Conservation (phyloP, 2,113 vertebrate species). For the Chaenocephalus aceratus region DNA sequence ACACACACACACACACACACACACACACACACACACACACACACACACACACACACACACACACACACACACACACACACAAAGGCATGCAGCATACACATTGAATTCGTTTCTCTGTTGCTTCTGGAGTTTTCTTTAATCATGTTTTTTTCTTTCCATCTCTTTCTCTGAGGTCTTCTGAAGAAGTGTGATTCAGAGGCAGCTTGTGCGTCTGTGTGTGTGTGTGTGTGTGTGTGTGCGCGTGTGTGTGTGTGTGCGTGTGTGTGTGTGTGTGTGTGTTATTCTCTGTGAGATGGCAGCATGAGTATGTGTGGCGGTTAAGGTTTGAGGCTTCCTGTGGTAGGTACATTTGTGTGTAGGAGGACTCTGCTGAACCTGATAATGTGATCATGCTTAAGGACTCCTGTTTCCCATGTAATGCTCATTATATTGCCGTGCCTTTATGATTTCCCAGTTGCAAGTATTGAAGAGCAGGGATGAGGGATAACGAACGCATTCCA, state of each 20-base stretch:
- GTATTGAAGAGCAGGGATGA: not conserved
- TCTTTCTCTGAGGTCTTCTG: conserved; percentile 4
- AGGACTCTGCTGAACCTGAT: not conserved
- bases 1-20: conserved; percentile 3
- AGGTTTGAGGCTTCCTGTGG: conserved; percentile 21
- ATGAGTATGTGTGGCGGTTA: not conserved
- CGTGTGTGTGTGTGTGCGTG: not conserved
- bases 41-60: not conserved
- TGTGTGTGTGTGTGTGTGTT: not conserved
- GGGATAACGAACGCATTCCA: not conserved
- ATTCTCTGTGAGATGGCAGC: not conserved
- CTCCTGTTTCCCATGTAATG: not conserved
- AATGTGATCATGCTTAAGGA: not conserved
- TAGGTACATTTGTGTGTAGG: not conserved
- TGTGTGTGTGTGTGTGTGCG: not conserved
- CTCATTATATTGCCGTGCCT: not conserved
- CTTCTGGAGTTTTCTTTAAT: conserved; percentile 32
- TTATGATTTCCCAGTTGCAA: conserved; percentile 1
- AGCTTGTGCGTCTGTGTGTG: no score
- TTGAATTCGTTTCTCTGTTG: conserved; percentile 9
- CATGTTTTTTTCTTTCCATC: not conserved
- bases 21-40: not conserved
- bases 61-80: not conserved
- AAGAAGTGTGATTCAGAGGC: no score
- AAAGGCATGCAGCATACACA: not conserved